A percentile compares a stretch with the other conserved stretches of the same genome.
Conservation (phyloP, 2,113 vertebrate genomes). For the Bagarius yarrelli region DNA sequence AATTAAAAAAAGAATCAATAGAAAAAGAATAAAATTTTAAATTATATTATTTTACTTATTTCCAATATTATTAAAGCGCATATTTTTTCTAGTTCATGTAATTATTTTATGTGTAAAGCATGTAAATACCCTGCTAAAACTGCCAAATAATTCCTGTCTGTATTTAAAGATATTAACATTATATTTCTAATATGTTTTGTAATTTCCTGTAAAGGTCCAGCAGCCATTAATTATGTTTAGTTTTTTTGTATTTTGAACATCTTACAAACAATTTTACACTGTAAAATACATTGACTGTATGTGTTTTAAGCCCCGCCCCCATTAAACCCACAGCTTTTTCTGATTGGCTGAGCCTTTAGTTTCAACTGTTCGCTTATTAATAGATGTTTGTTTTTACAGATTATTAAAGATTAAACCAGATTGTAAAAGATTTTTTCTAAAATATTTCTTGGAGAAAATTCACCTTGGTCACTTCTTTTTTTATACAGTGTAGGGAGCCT, state of each 20-base stretch:
- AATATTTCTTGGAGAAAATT: no score
- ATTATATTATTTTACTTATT: not conserved
- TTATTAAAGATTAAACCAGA: no score
- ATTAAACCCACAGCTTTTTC: not conserved
- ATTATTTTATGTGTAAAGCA: not conserved
- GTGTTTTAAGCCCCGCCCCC: not conserved
- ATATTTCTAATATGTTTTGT: not conserved
- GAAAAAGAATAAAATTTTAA: not conserved
- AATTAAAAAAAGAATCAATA: no score
- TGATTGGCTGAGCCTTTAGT: not conserved
- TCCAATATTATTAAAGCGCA: not conserved
- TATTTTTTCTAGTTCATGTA: not conserved
- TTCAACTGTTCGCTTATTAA: not conserved
- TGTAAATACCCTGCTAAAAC: not conserved
- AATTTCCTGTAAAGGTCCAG: not conserved
- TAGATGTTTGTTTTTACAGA: not conserved
- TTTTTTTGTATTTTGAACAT: not conserved
- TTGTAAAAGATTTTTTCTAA: no score
- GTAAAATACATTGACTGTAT: no score
- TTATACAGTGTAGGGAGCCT: no score
- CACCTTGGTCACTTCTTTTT: no score
- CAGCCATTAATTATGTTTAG: not conserved
- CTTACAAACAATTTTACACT: not conserved
- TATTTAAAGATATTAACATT: not conserved
- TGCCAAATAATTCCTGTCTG: not conserved